These are phyloP conservation scores for Philopotamus ludificatus DNA, from an alignment of 1,140 invertebrate species.

Conservation along the genomic window DNA sequence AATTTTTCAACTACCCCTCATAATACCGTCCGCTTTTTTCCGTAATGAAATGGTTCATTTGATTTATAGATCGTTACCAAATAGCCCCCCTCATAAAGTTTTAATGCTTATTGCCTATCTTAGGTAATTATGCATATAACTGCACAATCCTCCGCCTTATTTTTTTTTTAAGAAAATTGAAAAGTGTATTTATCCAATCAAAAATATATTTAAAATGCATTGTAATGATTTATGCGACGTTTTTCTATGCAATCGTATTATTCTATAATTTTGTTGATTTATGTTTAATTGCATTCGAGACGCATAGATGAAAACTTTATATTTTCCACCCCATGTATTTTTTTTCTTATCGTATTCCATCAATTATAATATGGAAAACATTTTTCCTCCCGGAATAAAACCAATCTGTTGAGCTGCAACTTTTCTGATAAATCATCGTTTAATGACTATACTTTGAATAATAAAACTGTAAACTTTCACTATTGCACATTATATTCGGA, in stretches of 20 bases:
- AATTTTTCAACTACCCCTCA: constrained; percentile 14
- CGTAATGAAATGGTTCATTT: constrained; percentile 41
- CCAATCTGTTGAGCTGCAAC: constrained; percentile 33
- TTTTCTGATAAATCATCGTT: constrained; percentile 37
- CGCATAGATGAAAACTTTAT: too few species aligned
- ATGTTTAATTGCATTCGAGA: too few species aligned
- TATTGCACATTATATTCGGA: not conserved
- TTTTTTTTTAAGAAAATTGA: constrained; percentile 27
- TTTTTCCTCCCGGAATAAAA: constrained; percentile 29
- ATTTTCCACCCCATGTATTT: constrained; percentile 18
- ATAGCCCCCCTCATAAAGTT: constrained; percentile 30
- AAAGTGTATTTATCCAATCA: constrained; percentile 4
- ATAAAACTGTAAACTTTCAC: constrained; percentile 35
- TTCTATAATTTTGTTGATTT: too few species aligned
- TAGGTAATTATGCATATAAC: constrained; percentile 41
- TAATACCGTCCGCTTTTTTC: constrained; percentile 15
- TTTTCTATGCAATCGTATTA: too few species aligned
- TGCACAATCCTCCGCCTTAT: constrained; percentile 27
- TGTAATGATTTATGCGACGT: not conserved
- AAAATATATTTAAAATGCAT: not conserved
- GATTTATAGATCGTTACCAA: constrained; percentile 38
- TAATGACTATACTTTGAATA: constrained; percentile 38
- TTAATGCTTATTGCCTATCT: constrained; percentile 37
- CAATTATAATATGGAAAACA: constrained; percentile 21
- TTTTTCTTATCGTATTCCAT: constrained; percentile 24